These are phyloP conservation scores for Cecidostiba fungosa DNA, from an alignment of 2,888 invertebrate species.

Conservation along the genomic window DNA sequence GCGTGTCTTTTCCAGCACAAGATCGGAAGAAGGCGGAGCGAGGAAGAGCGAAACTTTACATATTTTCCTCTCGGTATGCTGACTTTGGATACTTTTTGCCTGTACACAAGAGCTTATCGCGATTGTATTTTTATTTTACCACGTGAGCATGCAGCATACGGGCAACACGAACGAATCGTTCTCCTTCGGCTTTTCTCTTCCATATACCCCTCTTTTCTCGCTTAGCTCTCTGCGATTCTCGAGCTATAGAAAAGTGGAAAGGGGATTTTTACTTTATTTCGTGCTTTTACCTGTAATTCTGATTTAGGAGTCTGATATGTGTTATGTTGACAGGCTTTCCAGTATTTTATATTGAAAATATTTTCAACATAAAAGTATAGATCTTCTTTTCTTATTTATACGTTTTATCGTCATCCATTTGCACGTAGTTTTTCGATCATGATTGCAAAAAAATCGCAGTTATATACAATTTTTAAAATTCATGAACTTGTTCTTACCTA, in stretches of 20 bases:
- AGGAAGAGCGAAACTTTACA: slow-evolving; percentile 36
- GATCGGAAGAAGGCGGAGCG: slow-evolving; percentile 21
- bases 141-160: slow-evolving; percentile 50
- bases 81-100: slow-evolving; percentile 38
- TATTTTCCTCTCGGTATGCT: slow-evolving; percentile 37
- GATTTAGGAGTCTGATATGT: not conserved
- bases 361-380: not conserved
- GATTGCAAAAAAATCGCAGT: too few relatives aligned
- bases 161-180: slow-evolving; percentile 43
- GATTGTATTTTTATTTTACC: slow-evolving; percentile 58
- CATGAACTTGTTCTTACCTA: too few relatives aligned
- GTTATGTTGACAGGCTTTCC: not conserved
- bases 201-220: not conserved
- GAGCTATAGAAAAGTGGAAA: not conserved
- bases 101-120: slow-evolving; percentile 33
- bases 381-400: not conserved
- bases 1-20: not conserved
- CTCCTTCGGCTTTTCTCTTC: slow-evolving; percentile 36
- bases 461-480: too few relatives aligned
- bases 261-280: slow-evolving; percentile 13
- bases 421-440: too few relatives aligned
- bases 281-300: not conserved
- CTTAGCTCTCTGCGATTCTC: not conserved
- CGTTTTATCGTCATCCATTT: not conserved
- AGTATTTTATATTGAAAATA: not conserved